phyloP scores from a whole-genome alignment of 2,797 vertebrate genomes.

The Pangasius macronema region DNA sequence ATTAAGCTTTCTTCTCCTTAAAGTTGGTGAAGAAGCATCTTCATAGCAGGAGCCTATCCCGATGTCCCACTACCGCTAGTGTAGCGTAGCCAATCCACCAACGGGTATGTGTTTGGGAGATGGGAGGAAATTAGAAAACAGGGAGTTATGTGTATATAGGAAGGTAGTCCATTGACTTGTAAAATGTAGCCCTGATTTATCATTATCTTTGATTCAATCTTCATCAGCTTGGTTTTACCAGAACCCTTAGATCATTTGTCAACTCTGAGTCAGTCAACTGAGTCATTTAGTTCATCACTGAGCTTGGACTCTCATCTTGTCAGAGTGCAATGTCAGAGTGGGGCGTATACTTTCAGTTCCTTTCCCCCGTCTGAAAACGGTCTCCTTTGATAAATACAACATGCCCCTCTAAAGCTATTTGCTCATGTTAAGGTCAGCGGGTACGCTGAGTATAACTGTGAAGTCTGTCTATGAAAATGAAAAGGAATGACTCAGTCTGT shows the following conservation, averaged over 20 bases:
- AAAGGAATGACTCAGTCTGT: slow-evolving; percentile 12
- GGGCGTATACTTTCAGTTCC: background rate
- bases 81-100: background rate
- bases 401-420: background rate
- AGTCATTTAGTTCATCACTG: slow-evolving; percentile 14
- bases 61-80: background rate
- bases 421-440: background rate
- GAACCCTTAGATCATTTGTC: background rate
- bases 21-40: too few relatives aligned
- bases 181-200: background rate
- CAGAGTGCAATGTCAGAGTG: background rate
- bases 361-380: background rate
- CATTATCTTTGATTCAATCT: too few relatives aligned
- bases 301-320: background rate
- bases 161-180: background rate
- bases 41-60: background rate
- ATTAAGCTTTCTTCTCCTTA: background rate
- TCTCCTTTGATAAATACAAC: slow-evolving; percentile 4
- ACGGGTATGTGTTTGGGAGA: background rate
- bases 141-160: background rate
- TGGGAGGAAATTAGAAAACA: background rate
- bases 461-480: background rate
- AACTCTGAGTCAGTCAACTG: background rate
- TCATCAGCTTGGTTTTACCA: background rate
- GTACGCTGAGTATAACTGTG: background rate